Conservation (phyloP, 2,113 vertebrate species). For the Aspidoscelis tigris region DNA sequence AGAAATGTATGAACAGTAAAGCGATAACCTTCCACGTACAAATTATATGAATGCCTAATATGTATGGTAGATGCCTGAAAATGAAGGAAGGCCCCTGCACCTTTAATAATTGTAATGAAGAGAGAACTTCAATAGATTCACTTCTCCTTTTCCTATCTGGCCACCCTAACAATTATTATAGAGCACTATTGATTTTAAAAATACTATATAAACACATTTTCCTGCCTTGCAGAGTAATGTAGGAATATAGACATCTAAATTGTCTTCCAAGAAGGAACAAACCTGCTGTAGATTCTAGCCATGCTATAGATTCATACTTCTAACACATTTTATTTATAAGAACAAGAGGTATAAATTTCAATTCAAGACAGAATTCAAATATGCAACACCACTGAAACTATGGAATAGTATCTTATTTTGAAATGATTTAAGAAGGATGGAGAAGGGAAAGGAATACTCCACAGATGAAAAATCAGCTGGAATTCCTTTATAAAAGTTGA, state of each 20-base stretch:
- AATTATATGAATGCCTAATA: too few relatives aligned
- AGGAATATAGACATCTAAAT: background rate
- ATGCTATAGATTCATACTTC: background rate
- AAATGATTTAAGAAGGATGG: too few relatives aligned
- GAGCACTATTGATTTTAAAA: background rate
- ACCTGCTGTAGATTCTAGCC: background rate
- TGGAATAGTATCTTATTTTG: too few relatives aligned
- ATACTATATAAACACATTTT: background rate
- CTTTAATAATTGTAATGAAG: too few relatives aligned
- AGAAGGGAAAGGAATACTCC: background rate
- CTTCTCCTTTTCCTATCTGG: too few relatives aligned
- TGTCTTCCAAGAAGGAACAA: background rate
- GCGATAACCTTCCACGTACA: too few relatives aligned
- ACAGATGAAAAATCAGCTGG: background rate
- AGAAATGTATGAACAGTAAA: too few relatives aligned
- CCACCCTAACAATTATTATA: background rate
- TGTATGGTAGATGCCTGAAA: too few relatives aligned
- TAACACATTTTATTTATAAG: background rate
- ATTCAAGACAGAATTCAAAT: background rate
- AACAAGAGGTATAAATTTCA: background rate
- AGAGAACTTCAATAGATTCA: too few relatives aligned
- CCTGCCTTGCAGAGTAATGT: background rate
- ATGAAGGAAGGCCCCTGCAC: too few relatives aligned
- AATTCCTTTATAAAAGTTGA: background rate
- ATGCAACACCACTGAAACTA: background rate